These are phyloP conservation scores for Cydia pomonella DNA, from an alignment of 1,140 invertebrate species.

Conservation along the genomic window DNA sequence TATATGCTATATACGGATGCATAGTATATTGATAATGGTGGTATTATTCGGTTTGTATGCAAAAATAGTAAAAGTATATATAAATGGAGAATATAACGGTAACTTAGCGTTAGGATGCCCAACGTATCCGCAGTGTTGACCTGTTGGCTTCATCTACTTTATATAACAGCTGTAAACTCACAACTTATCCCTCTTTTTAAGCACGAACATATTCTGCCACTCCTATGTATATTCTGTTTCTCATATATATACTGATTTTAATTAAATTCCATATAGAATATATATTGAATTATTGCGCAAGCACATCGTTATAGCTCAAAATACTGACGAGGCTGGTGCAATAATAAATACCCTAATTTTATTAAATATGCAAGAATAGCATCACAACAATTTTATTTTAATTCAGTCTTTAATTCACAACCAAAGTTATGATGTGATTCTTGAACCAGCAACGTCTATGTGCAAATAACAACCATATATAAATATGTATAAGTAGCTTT, in stretches of 20 bases:
- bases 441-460: slow-evolving; percentile 10
- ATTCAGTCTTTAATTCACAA: slow-evolving; percentile 22
- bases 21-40: slow-evolving; percentile 69
- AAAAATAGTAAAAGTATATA: slow-evolving; percentile 72
- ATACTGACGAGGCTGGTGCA: slow-evolving; percentile 21
- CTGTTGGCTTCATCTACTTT: slow-evolving; percentile 64
- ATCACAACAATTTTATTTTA: neutral
- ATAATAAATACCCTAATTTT: slow-evolving; percentile 5
- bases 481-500: neutral
- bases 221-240: slow-evolving; percentile 48
- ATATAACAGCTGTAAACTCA: slow-evolving; percentile 69
- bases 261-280: slow-evolving; percentile 43
- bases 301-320: neutral
- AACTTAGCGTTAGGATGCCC: slow-evolving; percentile 79
- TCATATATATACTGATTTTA: slow-evolving; percentile 36
- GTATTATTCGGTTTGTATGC: slow-evolving; percentile 73
- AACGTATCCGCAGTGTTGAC: slow-evolving; percentile 75
- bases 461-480: neutral
- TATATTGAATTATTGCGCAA: slow-evolving; percentile 41
- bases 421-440: neutral
- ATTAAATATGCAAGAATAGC: neutral
- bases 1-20: slow-evolving; percentile 67
- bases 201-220: slow-evolving; percentile 61
- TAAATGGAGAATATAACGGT: slow-evolving; percentile 70
- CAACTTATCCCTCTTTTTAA: slow-evolving; percentile 71